Base-by-base conservation (phyloP, 2,888 invertebrate species). In the Thelaira solivaga region DNA sequence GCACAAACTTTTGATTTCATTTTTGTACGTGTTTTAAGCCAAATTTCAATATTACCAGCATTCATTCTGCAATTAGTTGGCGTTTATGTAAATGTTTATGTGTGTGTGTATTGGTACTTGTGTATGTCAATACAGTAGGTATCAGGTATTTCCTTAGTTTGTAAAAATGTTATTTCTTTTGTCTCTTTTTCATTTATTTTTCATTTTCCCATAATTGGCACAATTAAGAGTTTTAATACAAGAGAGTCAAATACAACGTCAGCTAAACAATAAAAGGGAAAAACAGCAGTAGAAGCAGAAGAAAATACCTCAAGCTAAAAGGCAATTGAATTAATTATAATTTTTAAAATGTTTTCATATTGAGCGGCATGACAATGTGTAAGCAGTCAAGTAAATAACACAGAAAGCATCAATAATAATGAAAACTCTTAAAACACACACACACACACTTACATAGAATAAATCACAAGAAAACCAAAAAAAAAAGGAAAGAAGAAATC, bases 21-120 rank as follows among this genome's bases (percentile, higher is more conserved):
- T 74, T 59, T 65, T 69, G 74, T 78, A 74, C 74, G 74, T 78
- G 74, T 78, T 65, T 74, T 65, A 61, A 65, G 69, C 41, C 59
- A 78, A 74, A 78, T 74, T 78, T 74, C 61, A 68, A 68, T 68
- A 68, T n/a, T n/a, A n/a, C n/a, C n/a, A n/a, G n/a, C n/a, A n/a
- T n/a, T n/a, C 36, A 41, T 74, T 74, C 36, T 67, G 43, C 20
- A 41, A 6, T 22, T 45, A 20, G 39, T 41, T 18, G 8, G 4
- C 16, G 10, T 29, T 1, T 51, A 26, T 22, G 7, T 39, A 43
- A 26, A 7, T 47, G 4, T 41, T 6, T 7, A n/a, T 3, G 20
- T 18, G 24, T 61, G 4, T 41, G 29, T 29, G 0, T 41, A 24
- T 26, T 5, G 41, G 41, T n/a, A 5, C 13, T 10, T 45, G 3